A percentile compares a stretch with the other conserved stretches of the same genome.
Evolutionary conservation across 2,113 vertebrate genomes (phyloP).

Genomic region (Taurulus bubalis): DNA sequence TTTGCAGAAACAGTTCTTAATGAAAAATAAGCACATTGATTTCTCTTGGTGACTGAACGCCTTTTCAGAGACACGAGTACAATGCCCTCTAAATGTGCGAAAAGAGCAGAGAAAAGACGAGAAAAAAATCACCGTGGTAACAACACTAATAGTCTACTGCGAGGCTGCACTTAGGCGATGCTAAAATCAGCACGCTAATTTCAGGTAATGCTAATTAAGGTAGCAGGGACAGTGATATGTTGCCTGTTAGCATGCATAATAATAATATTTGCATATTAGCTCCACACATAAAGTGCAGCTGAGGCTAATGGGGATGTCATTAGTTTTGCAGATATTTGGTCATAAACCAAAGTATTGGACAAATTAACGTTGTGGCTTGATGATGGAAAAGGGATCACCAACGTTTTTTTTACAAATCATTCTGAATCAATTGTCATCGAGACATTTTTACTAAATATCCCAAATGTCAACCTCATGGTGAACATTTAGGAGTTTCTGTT

Average conservation of each 20-base stretch:
- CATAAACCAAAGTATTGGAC: background rate
- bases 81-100: background rate
- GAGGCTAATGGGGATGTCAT: background rate
- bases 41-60: background rate
- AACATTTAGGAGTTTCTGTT: background rate
- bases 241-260: background rate
- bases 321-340: background rate
- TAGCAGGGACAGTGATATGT: background rate
- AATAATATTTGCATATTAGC: background rate
- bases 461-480: background rate
- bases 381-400: background rate
- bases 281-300: background rate
- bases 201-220: background rate
- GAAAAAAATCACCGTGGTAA: background rate
- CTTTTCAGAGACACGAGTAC: background rate
- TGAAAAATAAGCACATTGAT: background rate
- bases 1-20: background rate
- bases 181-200: background rate
- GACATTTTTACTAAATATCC: background rate
- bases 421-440: background rate
- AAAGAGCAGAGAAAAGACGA: background rate
- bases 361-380: background rate
- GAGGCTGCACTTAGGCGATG: background rate
- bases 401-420: background rate
- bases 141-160: background rate